Base-by-base conservation (phyloP, 2,797 vertebrate species). In the Chrysocyon brachyurus region DNA sequence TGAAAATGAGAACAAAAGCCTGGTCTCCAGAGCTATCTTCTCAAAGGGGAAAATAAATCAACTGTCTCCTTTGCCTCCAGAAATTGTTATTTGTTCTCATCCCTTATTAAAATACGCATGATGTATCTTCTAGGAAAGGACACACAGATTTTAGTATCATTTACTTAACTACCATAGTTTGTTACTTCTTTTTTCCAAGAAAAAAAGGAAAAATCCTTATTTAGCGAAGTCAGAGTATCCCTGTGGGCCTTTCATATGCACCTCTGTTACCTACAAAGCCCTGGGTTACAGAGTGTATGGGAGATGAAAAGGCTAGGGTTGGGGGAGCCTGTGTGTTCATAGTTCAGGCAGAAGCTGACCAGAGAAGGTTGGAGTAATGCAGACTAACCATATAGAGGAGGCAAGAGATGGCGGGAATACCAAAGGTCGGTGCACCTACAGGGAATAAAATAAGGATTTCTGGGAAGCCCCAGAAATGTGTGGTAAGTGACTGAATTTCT, bases 91-190 rank as follows among this genome's bases (percentile, higher is more conserved):
- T 90, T 77, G n/a, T 64, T 59, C 61, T 87, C 40, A 49, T 91
- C 24, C 57, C 28, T 90, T 93, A 91, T 89, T 96, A 95, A 97
- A 96, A 96, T 84, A 84, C 84, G 11, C 33, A 87, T 63, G 68
- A 79, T 52, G 14, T 56, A 73, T 96, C 78, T 96, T 96, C 94
- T 88, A 46, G 72, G 63, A 97, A 97, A 91, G 63, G 68, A 87
- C 59, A 94, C 77, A 70, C 28, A n/a, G 59, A 72, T 82, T 64
- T 97, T 82, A 81, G 49, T 52, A 85, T 78, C 19, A 84, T 92
- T 97, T 92, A 85, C 82, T 92, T 73, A 95, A 64, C 7, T 86
- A 28, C 11, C 63, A 85, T 49, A 49, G 24, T 83, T 88, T 66
- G n/a, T 87, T 81, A 59, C 46, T 52, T 78, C 12, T 91, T 90